A percentile compares a stretch with the other conserved stretches of the same genome.
Evolutionary conservation across 2,797 vertebrate genomes (phyloP).

Genomic region (Xiphorhynchus erythropygius): DNA sequence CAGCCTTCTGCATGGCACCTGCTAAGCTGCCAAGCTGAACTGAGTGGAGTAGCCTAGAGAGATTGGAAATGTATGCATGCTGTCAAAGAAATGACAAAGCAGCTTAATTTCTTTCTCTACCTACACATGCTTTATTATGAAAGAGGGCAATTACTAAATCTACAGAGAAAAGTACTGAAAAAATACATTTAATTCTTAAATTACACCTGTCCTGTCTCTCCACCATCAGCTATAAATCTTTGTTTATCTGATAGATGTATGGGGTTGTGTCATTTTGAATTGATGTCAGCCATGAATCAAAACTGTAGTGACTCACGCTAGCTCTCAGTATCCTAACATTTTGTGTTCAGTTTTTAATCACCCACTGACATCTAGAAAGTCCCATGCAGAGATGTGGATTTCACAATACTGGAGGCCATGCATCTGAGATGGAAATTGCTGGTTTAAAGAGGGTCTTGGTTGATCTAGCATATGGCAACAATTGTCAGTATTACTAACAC

Average conservation of each 20-base stretch:
- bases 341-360: background rate
- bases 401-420: background rate
- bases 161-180: background rate
- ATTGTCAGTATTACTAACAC: background rate
- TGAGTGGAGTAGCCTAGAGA: background rate
- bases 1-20: background rate
- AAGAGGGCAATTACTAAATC: background rate
- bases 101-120: background rate
- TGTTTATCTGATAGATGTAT: background rate
- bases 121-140: background rate
- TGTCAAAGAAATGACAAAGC: background rate
- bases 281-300: background rate
- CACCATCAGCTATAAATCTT: background rate
- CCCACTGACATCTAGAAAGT: background rate
- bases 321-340: background rate
- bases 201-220: background rate
- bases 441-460: background rate
- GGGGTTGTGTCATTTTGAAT: background rate
- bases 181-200: background rate
- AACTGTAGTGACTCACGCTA: background rate
- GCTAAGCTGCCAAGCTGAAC: slow-evolving; percentile 1
- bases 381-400: background rate
- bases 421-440: background rate
- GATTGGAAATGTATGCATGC: background rate
- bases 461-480: background rate